Evolutionary conservation across 2,888 invertebrate genomes (phyloP).

Genomic region (Zele albiditarsus): DNA sequence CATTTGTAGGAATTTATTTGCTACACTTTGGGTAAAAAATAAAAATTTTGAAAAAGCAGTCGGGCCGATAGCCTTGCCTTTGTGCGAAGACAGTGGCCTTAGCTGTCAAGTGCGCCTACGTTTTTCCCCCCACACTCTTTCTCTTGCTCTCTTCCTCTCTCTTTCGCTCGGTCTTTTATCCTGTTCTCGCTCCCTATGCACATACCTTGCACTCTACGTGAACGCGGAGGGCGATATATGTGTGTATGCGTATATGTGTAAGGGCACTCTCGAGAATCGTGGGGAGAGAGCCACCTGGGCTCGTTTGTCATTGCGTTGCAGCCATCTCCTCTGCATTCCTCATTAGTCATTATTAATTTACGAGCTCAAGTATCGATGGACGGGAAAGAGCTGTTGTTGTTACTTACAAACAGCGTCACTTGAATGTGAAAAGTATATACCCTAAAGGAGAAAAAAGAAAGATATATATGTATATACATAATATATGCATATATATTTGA

Average conservation of each 20-base stretch:
- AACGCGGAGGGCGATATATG: slow-evolving; percentile 35
- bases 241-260: slow-evolving; percentile 26
- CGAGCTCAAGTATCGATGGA: slow-evolving; percentile 36
- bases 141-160: background rate
- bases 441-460: background rate
- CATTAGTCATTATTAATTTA: slow-evolving; percentile 46
- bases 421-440: background rate
- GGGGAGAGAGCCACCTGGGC: slow-evolving; percentile 46
- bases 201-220: slow-evolving; percentile 19
- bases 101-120: slow-evolving; percentile 55
- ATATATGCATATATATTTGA: background rate
- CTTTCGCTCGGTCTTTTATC: slow-evolving; percentile 6
- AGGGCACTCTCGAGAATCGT: slow-evolving; percentile 44
- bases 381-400: background rate
- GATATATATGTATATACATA: background rate
- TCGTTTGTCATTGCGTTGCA: slow-evolving; percentile 45
- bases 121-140: slow-evolving; percentile 9
- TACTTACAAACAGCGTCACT: background rate
- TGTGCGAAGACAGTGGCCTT: slow-evolving; percentile 57
- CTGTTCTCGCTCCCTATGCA: slow-evolving; percentile 2
- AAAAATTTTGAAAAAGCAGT: slow-evolving; percentile 29
- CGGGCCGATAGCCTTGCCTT: slow-evolving; percentile 48
- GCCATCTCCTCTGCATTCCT: slow-evolving; percentile 39
- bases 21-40: slow-evolving; percentile 21
- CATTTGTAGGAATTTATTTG: background rate